Evolutionary conservation across 2,113 vertebrate genomes (phyloP), one percentile per base, ranked within the genome.

Genomic region (Motacilla tschutschensis): DNA sequence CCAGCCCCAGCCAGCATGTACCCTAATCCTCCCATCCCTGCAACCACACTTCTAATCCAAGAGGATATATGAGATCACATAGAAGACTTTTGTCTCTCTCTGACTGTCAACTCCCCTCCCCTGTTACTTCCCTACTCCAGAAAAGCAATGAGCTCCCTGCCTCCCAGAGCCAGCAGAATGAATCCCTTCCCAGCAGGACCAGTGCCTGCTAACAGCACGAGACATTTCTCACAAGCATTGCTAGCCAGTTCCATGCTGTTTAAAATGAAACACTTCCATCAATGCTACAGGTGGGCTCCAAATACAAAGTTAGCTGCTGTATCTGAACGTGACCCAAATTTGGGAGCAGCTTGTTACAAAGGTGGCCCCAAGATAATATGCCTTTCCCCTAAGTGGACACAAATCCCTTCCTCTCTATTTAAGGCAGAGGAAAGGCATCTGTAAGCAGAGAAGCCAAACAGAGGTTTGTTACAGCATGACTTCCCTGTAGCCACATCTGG

Each of bases 201-300:
- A 59, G n/a, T 0, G 7, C 48, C 69, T 85, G 72, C 40, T 77
- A 91, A n/a, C 79, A 85, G 73, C 62, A 67, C 0, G 1, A 87
- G 29, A 8, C 67, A 6, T 41, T 89, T 89, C 79, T 87, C 41
- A 51, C 2, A 4, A 64, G 24, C 57, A 16, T 15, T 50, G 53
- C 57, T 73, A 91, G 69, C 41, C 87, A 86, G 67, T 48, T 70
- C 44, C 85, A 70, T 19, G 69, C 85, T 87, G 91, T 31, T 93
- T 83, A 85, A 93, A 94, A 92, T 83, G 35, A 92, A 95, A 89
- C 73, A 78, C 65, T 85, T 89, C 76, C 44, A 77, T 72, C 78
- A 89, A 67, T 57, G 50, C 43, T 64, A 71, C 50, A 64, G 60
- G 59, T 78, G 54, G 58, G 38, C 70, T 85, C 29, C 50, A 62